phyloP scores from a whole-genome alignment of 2,113 vertebrate species.

The Fulica atra region DNA sequence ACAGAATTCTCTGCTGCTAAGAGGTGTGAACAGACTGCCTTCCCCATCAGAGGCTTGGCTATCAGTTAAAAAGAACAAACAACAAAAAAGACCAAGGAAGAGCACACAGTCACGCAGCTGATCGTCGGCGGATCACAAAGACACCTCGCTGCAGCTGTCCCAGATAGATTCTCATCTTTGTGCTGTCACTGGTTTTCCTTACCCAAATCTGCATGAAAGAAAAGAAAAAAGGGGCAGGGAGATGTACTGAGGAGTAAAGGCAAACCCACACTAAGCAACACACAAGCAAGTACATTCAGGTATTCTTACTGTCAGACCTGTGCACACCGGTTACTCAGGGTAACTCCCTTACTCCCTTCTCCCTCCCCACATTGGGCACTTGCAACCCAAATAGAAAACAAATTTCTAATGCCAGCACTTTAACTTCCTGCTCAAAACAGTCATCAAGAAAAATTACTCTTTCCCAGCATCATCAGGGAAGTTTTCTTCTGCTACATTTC shows the following conservation, averaged over 20 bases:
- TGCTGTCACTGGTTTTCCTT: conserved; percentile 98
- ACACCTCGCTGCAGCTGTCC: conserved; percentile 96
- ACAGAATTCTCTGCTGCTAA: conserved; percentile 10
- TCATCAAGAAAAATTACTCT: background rate
- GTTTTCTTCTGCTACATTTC: background rate
- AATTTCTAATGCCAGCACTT: background rate
- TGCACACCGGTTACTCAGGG: background rate
- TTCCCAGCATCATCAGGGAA: conserved; percentile 1
- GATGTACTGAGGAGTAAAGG: background rate
- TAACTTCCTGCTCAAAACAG: background rate
- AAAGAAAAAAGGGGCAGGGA: background rate
- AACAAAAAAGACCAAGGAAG: background rate
- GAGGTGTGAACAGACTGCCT: background rate
- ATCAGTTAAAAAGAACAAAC: background rate
- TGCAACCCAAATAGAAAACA: background rate
- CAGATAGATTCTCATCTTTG: conserved; percentile 98
- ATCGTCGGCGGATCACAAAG: conserved; percentile 94
- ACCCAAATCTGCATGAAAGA: conserved; percentile 90
- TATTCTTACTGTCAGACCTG: background rate
- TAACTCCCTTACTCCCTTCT: background rate
- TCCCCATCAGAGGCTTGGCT: background rate
- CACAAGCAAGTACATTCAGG: background rate
- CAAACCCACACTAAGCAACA: background rate
- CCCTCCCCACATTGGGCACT: background rate
- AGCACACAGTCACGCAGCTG: conserved; percentile 83